A percentile compares a stretch with the other conserved stretches of the same genome.
These are phyloP conservation scores for Brachypalpus laphriformis DNA, from an alignment of 2,888 invertebrate species.

Conservation along the genomic window DNA sequence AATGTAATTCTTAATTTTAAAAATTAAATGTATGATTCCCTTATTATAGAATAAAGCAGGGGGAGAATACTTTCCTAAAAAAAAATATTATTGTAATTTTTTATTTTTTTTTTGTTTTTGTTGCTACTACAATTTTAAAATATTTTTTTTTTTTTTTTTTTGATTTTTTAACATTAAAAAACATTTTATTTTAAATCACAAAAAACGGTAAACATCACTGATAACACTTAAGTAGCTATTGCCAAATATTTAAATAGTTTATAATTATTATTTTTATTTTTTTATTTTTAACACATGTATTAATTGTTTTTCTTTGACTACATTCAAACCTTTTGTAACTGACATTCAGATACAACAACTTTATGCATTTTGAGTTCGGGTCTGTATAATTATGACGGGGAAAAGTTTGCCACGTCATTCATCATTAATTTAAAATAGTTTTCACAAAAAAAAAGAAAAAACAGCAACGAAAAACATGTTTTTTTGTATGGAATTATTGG, in stretches of 20 bases:
- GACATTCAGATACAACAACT: constrained; percentile 23
- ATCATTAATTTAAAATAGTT: neutral
- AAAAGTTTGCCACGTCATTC: constrained; percentile 5
- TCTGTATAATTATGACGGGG: neutral
- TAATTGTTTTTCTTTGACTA: constrained; percentile 27
- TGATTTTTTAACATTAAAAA: constrained; percentile 62
- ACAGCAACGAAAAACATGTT: neutral
- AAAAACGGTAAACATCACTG: constrained; percentile 74
- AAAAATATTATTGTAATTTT: constrained; percentile 12
- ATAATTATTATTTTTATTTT: constrained; percentile 46
- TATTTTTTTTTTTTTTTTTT: constrained; percentile 46
- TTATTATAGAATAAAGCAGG: constrained; percentile 63
- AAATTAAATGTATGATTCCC: constrained; percentile 36
- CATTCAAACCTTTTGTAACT: constrained; percentile 36
- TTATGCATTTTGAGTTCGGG: constrained; percentile 1
- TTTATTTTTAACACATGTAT: constrained; percentile 46
- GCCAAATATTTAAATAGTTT: constrained; percentile 71
- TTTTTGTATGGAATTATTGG: constrained; percentile 30
- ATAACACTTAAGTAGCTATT: constrained; percentile 74
- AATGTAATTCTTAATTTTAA: constrained; percentile 30
- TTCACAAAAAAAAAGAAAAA: neutral
- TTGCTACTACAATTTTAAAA: constrained; percentile 56
- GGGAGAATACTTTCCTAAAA: constrained; percentile 57
- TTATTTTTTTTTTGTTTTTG: constrained; percentile 24
- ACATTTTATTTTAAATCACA: constrained; percentile 64